A percentile compares a stretch with the other conserved stretches of the same genome.
These are phyloP conservation scores for Papilio polyxenes DNA, from an alignment of 1,140 invertebrate genomes.

Conservation along the genomic window DNA sequence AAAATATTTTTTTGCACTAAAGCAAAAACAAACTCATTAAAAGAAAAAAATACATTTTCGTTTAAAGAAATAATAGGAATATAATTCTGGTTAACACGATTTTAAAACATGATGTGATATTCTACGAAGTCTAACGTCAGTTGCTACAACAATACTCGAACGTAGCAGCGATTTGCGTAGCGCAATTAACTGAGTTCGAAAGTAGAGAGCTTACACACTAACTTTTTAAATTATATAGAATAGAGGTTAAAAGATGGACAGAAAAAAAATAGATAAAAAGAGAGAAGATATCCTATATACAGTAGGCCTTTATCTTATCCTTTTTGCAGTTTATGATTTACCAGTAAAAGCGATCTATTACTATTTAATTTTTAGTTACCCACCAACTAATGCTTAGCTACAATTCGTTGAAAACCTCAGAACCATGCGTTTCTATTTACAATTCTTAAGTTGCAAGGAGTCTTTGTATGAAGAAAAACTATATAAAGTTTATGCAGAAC, in stretches of 20 bases:
- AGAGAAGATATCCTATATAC: neutral
- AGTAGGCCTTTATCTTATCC: too few species aligned
- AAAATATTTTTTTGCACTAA: too few species aligned
- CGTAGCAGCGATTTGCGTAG: neutral
- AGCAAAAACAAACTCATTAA: neutral
- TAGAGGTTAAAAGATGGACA: neutral
- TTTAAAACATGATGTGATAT: neutral
- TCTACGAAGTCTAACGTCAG: neutral
- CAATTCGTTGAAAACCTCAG: too few species aligned
- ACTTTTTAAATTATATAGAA: neutral
- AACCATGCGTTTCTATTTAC: too few species aligned
- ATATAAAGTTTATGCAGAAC: too few species aligned
- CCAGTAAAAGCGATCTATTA: neutral
- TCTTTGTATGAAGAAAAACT: too few species aligned
- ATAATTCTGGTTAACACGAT: neutral
- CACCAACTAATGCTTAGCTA: too few species aligned
- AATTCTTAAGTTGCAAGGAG: too few species aligned
- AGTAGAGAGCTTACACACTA: too few species aligned
- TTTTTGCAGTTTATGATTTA: neutral
- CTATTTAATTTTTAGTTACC: too few species aligned
- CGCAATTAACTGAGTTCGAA: neutral
- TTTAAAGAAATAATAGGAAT: too few species aligned
- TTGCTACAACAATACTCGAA: neutral
- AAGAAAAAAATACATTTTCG: too few species aligned
- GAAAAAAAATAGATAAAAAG: neutral